These are phyloP conservation scores for Pseudocheirus occidentalis DNA, from an alignment of 2,797 vertebrate genomes.

Conservation along the genomic window DNA sequence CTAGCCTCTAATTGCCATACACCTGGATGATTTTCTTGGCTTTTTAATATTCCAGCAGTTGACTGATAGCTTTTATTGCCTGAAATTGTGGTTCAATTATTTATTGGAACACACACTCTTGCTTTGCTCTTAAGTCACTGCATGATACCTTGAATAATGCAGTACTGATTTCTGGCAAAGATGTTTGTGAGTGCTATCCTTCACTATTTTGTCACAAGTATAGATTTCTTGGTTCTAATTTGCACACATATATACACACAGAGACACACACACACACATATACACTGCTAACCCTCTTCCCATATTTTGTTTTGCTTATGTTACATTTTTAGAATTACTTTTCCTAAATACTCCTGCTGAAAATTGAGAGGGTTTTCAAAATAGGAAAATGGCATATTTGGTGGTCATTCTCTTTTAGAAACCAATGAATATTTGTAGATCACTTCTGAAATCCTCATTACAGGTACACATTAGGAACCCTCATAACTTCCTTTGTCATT, in stretches of 20 bases:
- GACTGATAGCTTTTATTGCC: not conserved
- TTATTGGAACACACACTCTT: not conserved
- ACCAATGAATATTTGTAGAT: constrained; percentile 7
- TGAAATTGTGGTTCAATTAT: not conserved
- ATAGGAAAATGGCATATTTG: not conserved
- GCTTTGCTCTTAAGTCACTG: not conserved
- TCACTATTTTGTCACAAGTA: not conserved
- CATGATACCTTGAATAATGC: not conserved
- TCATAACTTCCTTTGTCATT: not conserved
- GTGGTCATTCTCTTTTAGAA: not conserved
- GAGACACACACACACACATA: not conserved
- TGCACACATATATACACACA: not conserved
- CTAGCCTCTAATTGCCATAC: not conserved
- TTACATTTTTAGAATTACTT: not conserved
- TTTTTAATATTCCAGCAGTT: not conserved
- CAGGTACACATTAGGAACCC: not conserved
- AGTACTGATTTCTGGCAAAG: not conserved
- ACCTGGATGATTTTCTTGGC: not conserved
- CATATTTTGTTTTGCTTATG: not conserved
- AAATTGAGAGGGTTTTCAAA: not conserved
- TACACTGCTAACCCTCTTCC: not conserved
- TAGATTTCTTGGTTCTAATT: not conserved
- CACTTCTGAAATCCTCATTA: constrained; percentile 23
- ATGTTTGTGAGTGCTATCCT: not conserved
- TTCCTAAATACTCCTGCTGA: not conserved